Base-by-base conservation (phyloP, 2,113 vertebrate genomes). In the Nothoprocta perdicaria region DNA sequence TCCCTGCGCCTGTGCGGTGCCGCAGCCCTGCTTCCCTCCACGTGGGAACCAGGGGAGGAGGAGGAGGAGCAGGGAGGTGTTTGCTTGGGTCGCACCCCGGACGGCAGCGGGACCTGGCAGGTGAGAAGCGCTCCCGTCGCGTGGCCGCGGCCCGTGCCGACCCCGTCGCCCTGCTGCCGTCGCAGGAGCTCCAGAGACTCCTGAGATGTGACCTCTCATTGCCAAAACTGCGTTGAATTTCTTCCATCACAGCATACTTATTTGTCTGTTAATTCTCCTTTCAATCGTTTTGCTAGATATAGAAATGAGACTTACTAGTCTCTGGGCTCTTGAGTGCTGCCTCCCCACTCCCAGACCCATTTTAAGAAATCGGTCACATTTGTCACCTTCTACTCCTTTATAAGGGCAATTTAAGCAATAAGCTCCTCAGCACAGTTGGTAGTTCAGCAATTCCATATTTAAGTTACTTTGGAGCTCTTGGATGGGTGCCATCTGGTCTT, bases 401-500 rank as follows among this genome's bases (percentile, higher is more conserved):
- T 95, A 91, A 94, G 87, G 85, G 85, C 94, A 95, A 74, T 92
- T 89, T 77, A 87, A 94, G 93, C 81, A 89, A 66, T 92, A 80
- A 95, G 89, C 76, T 86, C 73, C 80, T 71, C 82, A 86, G 90
- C 65, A 71, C 55, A 80, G 82, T 93, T 87, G 83, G 93, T 87
- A 91, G 83, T 88, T 89, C 93, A 83, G 73, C 82, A 80, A 3
- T 95, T 92, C 89, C 0, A 0, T 89, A 80, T 95, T 94, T 92
- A 87, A 95, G 94, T 95, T 91, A 67, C 80, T 92, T 95, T 92
- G 78, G 88, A 94, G 80, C 82, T 94, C 5, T 4, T 94, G 94
- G 93, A 89, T 80, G 77, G 76, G 67, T 92, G 85, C 93, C 94
- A 90, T 94, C 93, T 96, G 90, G 76, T 95, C 92, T 80, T 84